phyloP scores from a whole-genome alignment of 23 tunicate genomes.

The Trididemnum miniatum region DNA sequence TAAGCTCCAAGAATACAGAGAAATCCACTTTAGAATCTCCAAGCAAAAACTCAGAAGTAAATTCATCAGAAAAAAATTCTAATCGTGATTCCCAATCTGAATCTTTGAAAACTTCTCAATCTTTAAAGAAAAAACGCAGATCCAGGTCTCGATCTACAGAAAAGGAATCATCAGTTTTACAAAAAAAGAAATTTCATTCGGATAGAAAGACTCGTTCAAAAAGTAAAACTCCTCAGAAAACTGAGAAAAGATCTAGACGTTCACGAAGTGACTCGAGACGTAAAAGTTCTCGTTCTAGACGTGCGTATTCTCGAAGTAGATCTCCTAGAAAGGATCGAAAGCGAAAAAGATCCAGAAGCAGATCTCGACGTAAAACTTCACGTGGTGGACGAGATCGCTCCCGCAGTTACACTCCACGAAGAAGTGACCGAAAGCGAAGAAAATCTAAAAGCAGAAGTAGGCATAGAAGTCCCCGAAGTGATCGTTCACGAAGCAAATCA shows the following conservation, averaged over 20 bases:
- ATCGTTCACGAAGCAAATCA: constrained; percentile 29
- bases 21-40: background rate
- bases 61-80: background rate
- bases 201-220: background rate
- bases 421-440: background rate
- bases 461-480: background rate
- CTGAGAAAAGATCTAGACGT: background rate
- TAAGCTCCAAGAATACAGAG: background rate
- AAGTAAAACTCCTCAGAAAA: background rate
- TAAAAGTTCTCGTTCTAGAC: background rate
- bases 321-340: background rate
- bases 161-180: background rate
- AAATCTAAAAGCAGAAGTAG: constrained; percentile 14
- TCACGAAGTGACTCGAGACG: constrained; percentile 21
- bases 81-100: background rate
- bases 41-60: background rate
- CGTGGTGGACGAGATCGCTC: constrained; percentile 12
- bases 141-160: constrained; percentile 25
- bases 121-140: background rate
- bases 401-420: constrained; percentile 24
- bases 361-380: background rate
- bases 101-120: background rate
- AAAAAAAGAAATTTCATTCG: too few relatives aligned
- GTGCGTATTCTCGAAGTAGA: background rate
- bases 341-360: constrained; percentile 18